phyloP scores from a whole-genome alignment of 2,797 vertebrate species.

The Sphenodon punctatus region DNA sequence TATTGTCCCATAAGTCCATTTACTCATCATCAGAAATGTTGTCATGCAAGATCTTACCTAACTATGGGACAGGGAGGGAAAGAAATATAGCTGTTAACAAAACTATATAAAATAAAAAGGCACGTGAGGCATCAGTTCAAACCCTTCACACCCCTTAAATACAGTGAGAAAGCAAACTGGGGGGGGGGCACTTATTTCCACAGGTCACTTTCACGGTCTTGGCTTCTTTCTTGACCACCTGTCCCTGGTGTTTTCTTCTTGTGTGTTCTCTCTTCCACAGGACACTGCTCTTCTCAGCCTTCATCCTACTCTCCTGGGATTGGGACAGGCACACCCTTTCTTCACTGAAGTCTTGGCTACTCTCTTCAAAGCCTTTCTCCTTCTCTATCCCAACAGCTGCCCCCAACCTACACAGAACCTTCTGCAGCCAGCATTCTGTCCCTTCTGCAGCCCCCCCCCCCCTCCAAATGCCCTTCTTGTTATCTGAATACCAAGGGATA shows the following conservation, averaged over 20 bases:
- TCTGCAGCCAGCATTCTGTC: not conserved
- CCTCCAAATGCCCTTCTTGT: not conserved
- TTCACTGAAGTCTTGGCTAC: not conserved
- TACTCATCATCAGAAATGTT: not conserved
- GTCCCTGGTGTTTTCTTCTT: not conserved
- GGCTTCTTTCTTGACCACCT: not conserved
- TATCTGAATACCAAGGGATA: not conserved
- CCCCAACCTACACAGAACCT: not conserved
- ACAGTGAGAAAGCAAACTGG: not conserved
- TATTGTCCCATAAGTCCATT: not conserved
- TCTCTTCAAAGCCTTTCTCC: not conserved
- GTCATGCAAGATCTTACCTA: not conserved
- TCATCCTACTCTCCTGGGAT: not conserved
- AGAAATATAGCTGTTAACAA: not conserved
- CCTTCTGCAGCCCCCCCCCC: not conserved
- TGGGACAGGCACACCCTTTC: not conserved
- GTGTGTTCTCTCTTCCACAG: not conserved
- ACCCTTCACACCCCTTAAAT: fast-evolving
- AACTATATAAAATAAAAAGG: not conserved
- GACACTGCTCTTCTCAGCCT: not conserved
- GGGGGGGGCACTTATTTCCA: not conserved
- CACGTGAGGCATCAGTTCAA: not conserved
- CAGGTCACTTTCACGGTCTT: not conserved
- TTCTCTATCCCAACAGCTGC: not conserved
- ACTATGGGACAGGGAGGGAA: not conserved